Evolutionary conservation across 2,797 vertebrate genomes (phyloP), one percentile per base, ranked within the genome.

Genomic region (Menidia menidia): DNA sequence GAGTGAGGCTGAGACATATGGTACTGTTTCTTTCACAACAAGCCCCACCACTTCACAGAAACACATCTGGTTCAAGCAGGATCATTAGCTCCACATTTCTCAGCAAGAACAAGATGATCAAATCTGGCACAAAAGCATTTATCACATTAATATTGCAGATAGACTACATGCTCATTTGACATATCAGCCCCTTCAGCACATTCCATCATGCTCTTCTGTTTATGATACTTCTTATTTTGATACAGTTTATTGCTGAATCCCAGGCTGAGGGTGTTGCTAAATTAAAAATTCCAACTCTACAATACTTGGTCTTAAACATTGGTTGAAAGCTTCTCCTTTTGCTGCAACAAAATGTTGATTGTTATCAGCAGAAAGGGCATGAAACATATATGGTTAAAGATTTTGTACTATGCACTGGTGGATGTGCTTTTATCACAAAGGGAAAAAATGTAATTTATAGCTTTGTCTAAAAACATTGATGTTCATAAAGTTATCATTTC

Each of bases 231-330:
- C 84, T 61, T 86, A 43, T 64, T 87, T 70, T 84, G 61, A 83
- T 80, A 69, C 73, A 73, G 59, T 48, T 55, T 66, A 72, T 75
- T 73, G 54, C 42, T 25, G 60, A 88, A 89, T 91, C 73, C 83
- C 84, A 85, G 63, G 61, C 75, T 76, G 14, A 52, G 81, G 80
- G 79, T 76, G 80, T 88, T 85, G 61, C 81, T 81, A 67, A 43
- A 70, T 51, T 63, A 79, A 85, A 79, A 68, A 86, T 82, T 84
- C 67, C 71, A 66, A 64, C 75, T 59, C 31, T 13, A 15, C 63
- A 81, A 86, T 90, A 91, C 92, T 87, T 89, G 71, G 92, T 88
- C 71, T 77, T 78, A 87, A 88, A 80, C 86, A 84, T 90, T 90
- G 90, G 91, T 82, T 70, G 67, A 44, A 57, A 67, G 13, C 16